phyloP scores from a whole-genome alignment of 2,888 invertebrate species.

The Matsumyia berberina region DNA sequence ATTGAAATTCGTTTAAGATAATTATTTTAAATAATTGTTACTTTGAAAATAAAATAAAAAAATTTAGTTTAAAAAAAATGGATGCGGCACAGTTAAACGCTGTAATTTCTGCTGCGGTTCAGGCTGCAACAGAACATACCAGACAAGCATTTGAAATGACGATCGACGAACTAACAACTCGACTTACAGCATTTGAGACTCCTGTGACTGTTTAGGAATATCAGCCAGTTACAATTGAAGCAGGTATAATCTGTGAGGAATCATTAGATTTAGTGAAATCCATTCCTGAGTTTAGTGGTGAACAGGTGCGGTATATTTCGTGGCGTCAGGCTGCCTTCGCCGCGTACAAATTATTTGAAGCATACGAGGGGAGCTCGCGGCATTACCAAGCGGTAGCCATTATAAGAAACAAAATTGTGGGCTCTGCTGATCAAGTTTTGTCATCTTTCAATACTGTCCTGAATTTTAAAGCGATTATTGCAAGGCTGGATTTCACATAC shows the following conservation, averaged over 20 bases:
- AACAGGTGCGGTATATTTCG: conserved; percentile 10
- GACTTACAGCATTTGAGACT: conserved; percentile 6
- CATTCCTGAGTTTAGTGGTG: conserved; percentile 23
- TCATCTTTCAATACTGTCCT: conserved; percentile 37
- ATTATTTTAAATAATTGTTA: too few species aligned
- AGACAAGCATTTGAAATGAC: background rate
- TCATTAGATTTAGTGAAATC: conserved; percentile 25
- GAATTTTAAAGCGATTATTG: conserved; percentile 36
- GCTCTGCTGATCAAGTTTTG: conserved; percentile 41
- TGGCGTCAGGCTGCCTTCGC: conserved; percentile 40
- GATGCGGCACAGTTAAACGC: conserved; percentile 6
- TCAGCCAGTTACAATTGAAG: conserved; percentile 16
- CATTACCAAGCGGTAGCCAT: conserved; percentile 47
- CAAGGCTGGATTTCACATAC: conserved; percentile 43
- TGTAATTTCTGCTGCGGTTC: background rate
- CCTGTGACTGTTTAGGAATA: conserved; percentile 1
- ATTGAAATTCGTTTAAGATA: too few species aligned
- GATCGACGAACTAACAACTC: conserved; percentile 5
- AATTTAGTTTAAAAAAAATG: too few species aligned
- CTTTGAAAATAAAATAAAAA: too few species aligned
- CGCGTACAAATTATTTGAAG: conserved; percentile 11
- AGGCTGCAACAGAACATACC: conserved; percentile 9
- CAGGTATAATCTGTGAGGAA: conserved; percentile 1
- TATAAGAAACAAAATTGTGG: conserved; percentile 58
- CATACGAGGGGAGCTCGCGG: background rate